Evolutionary conservation across 2,113 vertebrate genomes (phyloP).

Genomic region (Mus musculus): DNA sequence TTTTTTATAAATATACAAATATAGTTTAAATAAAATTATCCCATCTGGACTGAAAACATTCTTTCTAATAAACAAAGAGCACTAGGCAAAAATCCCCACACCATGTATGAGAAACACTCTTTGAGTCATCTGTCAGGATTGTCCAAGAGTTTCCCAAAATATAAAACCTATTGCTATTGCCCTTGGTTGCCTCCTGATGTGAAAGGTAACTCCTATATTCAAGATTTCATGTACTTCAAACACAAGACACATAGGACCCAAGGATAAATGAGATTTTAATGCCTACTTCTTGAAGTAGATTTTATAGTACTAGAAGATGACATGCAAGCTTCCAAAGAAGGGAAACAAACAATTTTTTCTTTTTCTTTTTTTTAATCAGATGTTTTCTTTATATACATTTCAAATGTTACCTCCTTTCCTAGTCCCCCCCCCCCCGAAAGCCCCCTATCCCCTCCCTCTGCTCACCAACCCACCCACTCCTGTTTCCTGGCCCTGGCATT

Average conservation of each 20-base stretch:
- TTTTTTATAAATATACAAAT: neutral
- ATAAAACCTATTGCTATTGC: neutral
- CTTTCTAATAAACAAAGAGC: neutral
- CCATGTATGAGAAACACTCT: neutral
- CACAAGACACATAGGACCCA: neutral
- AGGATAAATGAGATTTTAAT: too few relatives aligned
- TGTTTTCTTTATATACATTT: too few relatives aligned
- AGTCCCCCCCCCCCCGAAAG: too few relatives aligned
- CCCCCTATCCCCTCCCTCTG: too few relatives aligned
- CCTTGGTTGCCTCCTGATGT: neutral
- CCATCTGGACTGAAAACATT: neutral
- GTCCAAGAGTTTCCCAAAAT: neutral
- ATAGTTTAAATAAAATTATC: neutral
- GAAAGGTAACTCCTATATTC: neutral
- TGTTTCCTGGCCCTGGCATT: too few relatives aligned
- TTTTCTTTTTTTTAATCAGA: too few relatives aligned
- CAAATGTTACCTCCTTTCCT: too few relatives aligned
- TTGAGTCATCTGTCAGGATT: neutral
- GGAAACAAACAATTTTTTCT: neutral
- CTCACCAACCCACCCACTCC: too few relatives aligned
- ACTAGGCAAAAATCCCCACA: neutral
- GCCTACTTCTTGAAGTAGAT: neutral
- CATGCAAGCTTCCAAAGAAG: neutral
- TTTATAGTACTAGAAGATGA: neutral
- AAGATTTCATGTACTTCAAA: neutral